Base-by-base conservation (phyloP, 2,888 invertebrate genomes). In the Chironomus tentans region DNA sequence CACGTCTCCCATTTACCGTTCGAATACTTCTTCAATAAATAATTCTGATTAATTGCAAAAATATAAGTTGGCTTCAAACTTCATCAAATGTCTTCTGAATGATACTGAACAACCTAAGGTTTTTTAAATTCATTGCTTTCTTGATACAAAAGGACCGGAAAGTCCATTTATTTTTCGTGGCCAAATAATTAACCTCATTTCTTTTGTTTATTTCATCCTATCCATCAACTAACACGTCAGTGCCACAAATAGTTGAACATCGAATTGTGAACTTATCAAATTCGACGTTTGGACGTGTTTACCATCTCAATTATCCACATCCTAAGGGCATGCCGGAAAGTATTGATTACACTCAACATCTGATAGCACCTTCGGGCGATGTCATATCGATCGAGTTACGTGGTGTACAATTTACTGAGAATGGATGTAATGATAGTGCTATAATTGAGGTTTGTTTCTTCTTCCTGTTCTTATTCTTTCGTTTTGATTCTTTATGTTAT, bases 221-320 rank as follows among this genome's bases (percentile, higher is more conserved):
- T 47, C n/a, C 68, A 15, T 56, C 18, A 15, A 15, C 18, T 15
- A 18, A 24, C 65, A 65, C 62, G 18, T 65, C 80, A 83, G 83
- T 83, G 77, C 80, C 80, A 21, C 79, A 81, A 21, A 79, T 81
- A 73, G 81, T 82, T 70, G 84, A 85, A 78, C 86, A 87, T 77
- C 82, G 84, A 68, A 81, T 85, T 46, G 82, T 88, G 69, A 81
- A 82, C 70, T 80, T 88, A 74, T 81, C 80, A 56, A 85, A 85
- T 78, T 82, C 82, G 71, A 82, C 84, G 18, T 38, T 12, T 82
- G 88, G 89, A 4, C 79, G 81, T 15, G 80, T 89, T 22, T 82
- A 85, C 69, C 87, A 88, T 80, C 81, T 89, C 68, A 89, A 89
- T 82, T 88, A 86, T 81, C 89, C 89, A 0, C 84, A 86, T 38